Percentiles rank a stretch among this genome's conserved stretches.
Conservation (phyloP, 2,113 vertebrate genomes). For the Haemorhous mexicanus region DNA sequence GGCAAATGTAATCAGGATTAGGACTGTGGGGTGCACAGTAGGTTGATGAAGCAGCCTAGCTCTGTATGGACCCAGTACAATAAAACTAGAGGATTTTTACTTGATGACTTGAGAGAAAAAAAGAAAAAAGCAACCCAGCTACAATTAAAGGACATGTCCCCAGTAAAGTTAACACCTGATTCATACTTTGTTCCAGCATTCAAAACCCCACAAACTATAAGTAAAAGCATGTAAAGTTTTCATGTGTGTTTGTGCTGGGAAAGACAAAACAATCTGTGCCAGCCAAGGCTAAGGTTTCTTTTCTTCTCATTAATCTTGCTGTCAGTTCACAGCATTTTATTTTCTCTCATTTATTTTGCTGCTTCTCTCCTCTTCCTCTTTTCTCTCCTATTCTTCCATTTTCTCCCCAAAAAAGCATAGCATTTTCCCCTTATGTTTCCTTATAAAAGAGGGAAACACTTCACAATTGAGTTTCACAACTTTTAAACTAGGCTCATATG, state of each 20-base stretch:
- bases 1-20: constrained; percentile 61
- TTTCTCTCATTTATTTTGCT: background rate
- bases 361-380: background rate
- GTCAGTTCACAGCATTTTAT: background rate
- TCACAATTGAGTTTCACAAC: background rate
- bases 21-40: background rate
- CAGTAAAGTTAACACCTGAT: background rate
- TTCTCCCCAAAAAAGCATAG: background rate
- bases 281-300: background rate
- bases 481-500: background rate
- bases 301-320: background rate
- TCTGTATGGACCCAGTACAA: background rate
- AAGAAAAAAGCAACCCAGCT: background rate
- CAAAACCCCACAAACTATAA: background rate
- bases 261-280: background rate
- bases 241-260: background rate
- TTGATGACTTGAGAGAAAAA: background rate
- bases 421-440: background rate
- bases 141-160: background rate
- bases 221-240: background rate
- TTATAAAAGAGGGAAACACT: background rate
- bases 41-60: background rate
- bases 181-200: background rate
- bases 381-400: background rate
- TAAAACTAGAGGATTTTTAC: background rate